Evolutionary conservation across 2,888 invertebrate genomes (phyloP).

Genomic region (Hyppa rectilinea): DNA sequence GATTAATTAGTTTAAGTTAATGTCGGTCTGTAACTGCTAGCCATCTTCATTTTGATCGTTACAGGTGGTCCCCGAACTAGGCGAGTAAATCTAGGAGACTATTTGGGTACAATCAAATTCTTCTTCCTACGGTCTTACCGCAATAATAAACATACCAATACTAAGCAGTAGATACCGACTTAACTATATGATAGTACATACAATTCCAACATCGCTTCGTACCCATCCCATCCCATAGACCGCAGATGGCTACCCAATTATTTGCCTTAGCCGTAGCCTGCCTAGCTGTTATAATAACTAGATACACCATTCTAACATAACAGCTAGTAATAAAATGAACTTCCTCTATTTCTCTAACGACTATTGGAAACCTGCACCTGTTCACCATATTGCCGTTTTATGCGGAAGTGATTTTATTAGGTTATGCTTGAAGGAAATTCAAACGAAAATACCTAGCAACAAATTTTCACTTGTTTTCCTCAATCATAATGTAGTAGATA

Average conservation of each 20-base stretch:
- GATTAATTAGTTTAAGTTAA: no score
- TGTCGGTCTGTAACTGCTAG: no score
- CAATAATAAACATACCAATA: conserved; percentile 7
- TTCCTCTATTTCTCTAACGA: conserved; percentile 22
- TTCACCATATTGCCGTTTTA: neutral
- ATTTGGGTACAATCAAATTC: neutral
- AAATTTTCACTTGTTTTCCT: conserved; percentile 13
- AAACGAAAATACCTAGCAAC: neutral
- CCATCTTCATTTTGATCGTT: no score
- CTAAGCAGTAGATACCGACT: neutral
- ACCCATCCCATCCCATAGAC: conserved; percentile 7
- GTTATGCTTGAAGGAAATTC: neutral
- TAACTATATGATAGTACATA: neutral
- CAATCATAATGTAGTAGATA: neutral
- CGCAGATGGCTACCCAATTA: conserved; percentile 40
- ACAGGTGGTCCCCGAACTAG: no score
- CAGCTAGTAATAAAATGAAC: conserved; percentile 21
- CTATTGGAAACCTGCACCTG: conserved; percentile 43
- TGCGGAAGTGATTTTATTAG: neutral
- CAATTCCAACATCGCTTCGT: neutral
- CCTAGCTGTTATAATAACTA: conserved; percentile 23
- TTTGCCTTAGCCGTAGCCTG: neutral
- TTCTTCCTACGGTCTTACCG: neutral
- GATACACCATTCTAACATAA: conserved; percentile 28
- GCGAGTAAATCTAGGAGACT: no score